Evolutionary conservation across 2,113 vertebrate genomes (phyloP).

Genomic region (Hylia prasina): DNA sequence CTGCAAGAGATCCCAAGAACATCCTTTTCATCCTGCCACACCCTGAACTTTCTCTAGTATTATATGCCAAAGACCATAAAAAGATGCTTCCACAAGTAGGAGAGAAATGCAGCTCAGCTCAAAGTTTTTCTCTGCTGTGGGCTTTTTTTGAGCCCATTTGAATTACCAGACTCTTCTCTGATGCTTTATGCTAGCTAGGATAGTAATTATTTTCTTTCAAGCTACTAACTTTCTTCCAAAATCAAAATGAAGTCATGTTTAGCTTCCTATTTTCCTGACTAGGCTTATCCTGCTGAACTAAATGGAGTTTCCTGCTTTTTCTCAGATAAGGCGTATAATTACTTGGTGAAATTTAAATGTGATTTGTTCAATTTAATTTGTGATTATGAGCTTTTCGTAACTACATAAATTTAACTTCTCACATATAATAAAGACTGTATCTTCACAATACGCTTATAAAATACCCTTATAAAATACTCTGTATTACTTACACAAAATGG

Average conservation of each 20-base stretch:
- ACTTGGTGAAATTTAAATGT: background rate
- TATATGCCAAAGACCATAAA: background rate
- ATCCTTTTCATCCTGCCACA: background rate
- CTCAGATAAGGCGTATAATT: background rate
- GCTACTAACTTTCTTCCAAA: background rate
- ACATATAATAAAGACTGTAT: background rate
- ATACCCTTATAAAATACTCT: background rate
- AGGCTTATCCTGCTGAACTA: background rate
- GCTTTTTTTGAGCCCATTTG: background rate
- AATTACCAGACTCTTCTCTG: background rate
- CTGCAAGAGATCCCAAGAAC: background rate
- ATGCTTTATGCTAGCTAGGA: background rate
- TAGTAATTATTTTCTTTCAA: background rate
- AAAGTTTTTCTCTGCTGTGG: background rate
- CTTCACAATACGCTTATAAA: background rate
- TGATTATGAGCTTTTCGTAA: background rate
- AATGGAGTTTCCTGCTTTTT: background rate
- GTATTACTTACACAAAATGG: background rate
- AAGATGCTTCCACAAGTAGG: background rate
- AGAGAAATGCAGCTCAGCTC: background rate
- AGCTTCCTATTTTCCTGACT: background rate
- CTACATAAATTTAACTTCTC: background rate
- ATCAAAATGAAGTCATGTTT: background rate
- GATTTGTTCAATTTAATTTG: background rate
- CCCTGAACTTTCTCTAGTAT: background rate